Percentiles rank a stretch among this genome's conserved stretches.
Evolutionary conservation across 1,140 invertebrate genomes (phyloP).

Genomic region (Monochamus saltuarius): DNA sequence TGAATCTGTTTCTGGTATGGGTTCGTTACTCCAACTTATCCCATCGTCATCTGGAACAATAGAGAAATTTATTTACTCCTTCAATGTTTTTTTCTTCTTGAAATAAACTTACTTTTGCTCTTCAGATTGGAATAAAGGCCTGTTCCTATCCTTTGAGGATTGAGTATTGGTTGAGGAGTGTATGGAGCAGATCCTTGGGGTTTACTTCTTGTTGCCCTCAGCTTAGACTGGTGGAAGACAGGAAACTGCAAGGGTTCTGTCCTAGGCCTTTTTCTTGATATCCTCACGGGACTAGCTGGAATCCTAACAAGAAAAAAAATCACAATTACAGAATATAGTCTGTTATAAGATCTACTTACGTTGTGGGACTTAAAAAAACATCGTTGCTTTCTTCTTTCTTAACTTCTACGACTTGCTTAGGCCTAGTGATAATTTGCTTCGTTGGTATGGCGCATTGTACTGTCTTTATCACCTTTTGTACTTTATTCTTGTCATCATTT

Average conservation of each 20-base stretch:
- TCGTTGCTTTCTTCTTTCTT: conserved; percentile 65
- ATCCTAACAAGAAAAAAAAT: conserved; percentile 52
- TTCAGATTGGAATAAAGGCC: conserved; percentile 68
- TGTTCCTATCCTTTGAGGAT: conserved; percentile 81
- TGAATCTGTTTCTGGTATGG: conserved; percentile 56
- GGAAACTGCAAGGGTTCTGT: conserved; percentile 62
- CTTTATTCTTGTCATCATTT: conserved; percentile 41
- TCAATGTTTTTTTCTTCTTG: neutral
- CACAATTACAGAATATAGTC: neutral
- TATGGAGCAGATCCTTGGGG: conserved; percentile 64
- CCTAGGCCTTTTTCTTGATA: conserved; percentile 64
- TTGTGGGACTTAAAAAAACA: conserved; percentile 74
- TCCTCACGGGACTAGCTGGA: conserved; percentile 61
- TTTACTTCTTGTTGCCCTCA: conserved; percentile 57
- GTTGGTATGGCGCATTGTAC: conserved; percentile 31
- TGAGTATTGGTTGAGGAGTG: conserved; percentile 90
- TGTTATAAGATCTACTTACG: conserved; percentile 46
- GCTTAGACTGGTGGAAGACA: conserved; percentile 55
- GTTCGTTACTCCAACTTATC: conserved; percentile 42
- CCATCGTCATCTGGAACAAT: conserved; percentile 37
- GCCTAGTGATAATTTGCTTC: conserved; percentile 48
- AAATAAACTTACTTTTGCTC: conserved; percentile 31
- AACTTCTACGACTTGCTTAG: conserved; percentile 41
- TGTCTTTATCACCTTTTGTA: conserved; percentile 45
- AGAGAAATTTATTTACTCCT: neutral